phyloP scores from a whole-genome alignment of 2,113 vertebrate species.

The Nannospalax galili region DNA sequence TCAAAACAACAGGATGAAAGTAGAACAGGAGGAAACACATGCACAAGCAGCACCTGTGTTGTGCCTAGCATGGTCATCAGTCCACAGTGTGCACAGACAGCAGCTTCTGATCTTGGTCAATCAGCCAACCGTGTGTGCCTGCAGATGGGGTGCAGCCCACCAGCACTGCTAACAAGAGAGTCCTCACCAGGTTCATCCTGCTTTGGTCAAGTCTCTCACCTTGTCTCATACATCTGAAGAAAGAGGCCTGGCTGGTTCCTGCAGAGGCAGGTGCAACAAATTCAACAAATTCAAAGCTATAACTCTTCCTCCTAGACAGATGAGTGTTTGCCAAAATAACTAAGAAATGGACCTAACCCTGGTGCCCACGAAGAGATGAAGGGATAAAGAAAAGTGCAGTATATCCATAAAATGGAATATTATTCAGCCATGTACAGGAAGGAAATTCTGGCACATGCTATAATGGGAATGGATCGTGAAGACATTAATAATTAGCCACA shows the following conservation, averaged over 20 bases:
- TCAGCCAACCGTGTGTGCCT: rapidly evolving
- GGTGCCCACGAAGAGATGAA: rapidly evolving
- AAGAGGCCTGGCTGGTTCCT: not conserved
- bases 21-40: not conserved
- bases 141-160: too few species aligned
- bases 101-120: rapidly evolving
- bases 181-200: too few species aligned
- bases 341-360: not conserved
- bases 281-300: not conserved
- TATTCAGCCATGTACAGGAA: not conserved
- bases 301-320: not conserved
- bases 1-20: not conserved
- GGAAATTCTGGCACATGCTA: not conserved
- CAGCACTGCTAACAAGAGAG: too few species aligned
- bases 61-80: rapidly evolving
- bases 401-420: rapidly evolving
- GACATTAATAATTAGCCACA: not conserved
- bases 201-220: not conserved
- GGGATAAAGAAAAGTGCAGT: not conserved
- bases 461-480: rapidly evolving
- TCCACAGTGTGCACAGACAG: rapidly evolving
- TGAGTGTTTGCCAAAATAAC: not conserved
- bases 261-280: not conserved
- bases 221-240: not conserved
- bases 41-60: rapidly evolving